These are phyloP conservation scores for Tragelaphus scriptus DNA, from an alignment of 2,113 vertebrate genomes.

Conservation along the genomic window DNA sequence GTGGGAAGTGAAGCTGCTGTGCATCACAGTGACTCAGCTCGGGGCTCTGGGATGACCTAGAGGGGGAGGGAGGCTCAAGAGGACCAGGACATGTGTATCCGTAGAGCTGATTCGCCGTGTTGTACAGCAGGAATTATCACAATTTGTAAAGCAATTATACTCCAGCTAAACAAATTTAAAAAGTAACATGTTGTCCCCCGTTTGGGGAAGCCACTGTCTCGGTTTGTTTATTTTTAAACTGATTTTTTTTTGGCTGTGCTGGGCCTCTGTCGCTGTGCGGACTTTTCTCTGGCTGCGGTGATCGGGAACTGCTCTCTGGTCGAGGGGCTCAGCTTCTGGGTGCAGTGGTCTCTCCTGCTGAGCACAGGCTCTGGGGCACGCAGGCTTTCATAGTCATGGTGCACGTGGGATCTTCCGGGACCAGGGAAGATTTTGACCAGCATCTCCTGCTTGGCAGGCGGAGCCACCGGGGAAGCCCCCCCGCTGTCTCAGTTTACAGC, in stretches of 20 bases:
- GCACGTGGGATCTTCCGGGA: not conserved
- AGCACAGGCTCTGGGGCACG: rapidly evolving
- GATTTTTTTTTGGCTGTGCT: not conserved
- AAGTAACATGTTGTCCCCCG: not conserved
- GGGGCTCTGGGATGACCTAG: not conserved
- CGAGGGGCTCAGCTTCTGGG: not conserved
- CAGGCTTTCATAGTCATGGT: not conserved
- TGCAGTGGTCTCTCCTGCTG: rapidly evolving
- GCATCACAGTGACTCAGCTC: not conserved
- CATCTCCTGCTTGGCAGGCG: not conserved
- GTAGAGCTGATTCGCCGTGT: not conserved
- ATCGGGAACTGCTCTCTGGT: not conserved
- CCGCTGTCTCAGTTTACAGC: not conserved
- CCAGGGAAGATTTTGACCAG: not conserved
- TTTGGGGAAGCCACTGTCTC: not conserved
- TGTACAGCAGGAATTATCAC: not conserved
- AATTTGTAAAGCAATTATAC: not conserved
- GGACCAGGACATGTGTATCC: rapidly evolving
- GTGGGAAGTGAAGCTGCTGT: not conserved
- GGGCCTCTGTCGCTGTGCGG: not conserved
- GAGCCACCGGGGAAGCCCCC: not conserved
- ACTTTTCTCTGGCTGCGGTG: not conserved
- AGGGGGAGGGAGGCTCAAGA: not conserved
- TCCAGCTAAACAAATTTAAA: not conserved
- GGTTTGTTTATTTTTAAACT: not conserved